Conservation (phyloP, 2,888 invertebrate genomes). For the Oligia strigilis region DNA sequence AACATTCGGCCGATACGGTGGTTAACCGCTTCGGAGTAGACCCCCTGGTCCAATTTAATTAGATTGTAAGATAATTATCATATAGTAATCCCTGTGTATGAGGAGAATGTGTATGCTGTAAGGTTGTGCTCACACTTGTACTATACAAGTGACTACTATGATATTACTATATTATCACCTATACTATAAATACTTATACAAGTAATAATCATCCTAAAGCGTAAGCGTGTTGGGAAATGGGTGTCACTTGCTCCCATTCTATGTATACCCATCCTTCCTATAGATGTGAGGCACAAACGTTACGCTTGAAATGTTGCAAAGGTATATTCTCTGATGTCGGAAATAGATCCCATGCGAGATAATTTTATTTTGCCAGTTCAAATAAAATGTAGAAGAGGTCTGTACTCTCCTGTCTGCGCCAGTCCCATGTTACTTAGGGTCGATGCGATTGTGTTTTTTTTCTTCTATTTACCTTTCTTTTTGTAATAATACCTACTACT, state of each 20-base stretch:
- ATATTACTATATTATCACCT: too few species aligned
- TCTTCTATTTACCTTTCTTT: neutral
- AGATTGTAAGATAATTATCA: neutral
- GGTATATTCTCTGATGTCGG: neutral
- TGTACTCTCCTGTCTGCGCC: neutral
- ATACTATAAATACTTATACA: too few species aligned
- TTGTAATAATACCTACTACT: too few species aligned
- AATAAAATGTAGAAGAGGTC: neutral
- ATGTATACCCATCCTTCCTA: neutral
- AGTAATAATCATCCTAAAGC: too few species aligned
- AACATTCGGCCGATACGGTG: too few species aligned
- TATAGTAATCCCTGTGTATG: neutral
- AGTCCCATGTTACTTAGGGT: too few species aligned
- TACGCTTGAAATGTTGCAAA: constrained; percentile 2
- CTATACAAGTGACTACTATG: too few species aligned
- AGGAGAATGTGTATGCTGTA: neutral
- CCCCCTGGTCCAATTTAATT: neutral
- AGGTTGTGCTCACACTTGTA: neutral
- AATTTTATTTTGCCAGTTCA: constrained; percentile 10
- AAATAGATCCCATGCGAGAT: neutral
- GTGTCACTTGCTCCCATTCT: neutral
- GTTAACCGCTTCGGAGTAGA: too few species aligned
- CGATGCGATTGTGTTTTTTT: neutral
- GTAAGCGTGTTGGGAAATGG: neutral
- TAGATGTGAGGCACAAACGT: neutral